A percentile compares a stretch with the other conserved stretches of the same genome.
phyloP scores from a whole-genome alignment of 2,888 invertebrate genomes.

The Lithophane socia region DNA sequence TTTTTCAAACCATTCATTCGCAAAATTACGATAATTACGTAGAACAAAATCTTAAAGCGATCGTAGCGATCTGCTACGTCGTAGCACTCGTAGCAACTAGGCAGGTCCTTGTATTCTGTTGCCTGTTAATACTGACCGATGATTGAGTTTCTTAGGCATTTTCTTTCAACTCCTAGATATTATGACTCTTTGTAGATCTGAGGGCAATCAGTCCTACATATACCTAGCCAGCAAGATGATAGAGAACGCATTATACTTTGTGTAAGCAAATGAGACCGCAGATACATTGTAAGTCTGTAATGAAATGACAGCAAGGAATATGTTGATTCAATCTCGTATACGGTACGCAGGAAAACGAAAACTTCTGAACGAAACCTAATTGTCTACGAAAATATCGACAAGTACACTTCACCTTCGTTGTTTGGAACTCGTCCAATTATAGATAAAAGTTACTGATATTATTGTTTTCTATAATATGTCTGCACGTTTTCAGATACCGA shows the following conservation, averaged over 20 bases:
- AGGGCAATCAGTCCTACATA: not conserved
- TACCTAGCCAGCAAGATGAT: not conserved
- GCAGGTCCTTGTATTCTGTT: not conserved
- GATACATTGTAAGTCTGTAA: not conserved
- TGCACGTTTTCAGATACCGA: not conserved
- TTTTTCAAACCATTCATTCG: not conserved
- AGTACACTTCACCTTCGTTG: conserved; percentile 29
- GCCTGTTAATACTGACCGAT: not conserved
- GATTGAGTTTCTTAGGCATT: not conserved
- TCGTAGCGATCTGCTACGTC: conserved; percentile 31
- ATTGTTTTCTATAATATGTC: conserved; percentile 21
- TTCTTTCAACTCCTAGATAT: not conserved
- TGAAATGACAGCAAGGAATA: not conserved
- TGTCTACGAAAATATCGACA: conserved; percentile 37
- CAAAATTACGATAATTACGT: not conserved
- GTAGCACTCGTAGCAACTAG: conserved; percentile 23
- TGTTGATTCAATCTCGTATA: not conserved
- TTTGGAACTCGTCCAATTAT: conserved; percentile 40
- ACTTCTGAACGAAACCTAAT: conserved; percentile 15
- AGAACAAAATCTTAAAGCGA: not conserved
- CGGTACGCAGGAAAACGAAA: not conserved
- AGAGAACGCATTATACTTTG: not conserved
- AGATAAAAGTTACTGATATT: conserved; percentile 20
- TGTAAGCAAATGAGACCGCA: not conserved
- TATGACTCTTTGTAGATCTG: not conserved